Evolutionary conservation across 1,140 invertebrate genomes (phyloP), one percentile per base, ranked within the genome.

Genomic region (Papilio machaon): DNA sequence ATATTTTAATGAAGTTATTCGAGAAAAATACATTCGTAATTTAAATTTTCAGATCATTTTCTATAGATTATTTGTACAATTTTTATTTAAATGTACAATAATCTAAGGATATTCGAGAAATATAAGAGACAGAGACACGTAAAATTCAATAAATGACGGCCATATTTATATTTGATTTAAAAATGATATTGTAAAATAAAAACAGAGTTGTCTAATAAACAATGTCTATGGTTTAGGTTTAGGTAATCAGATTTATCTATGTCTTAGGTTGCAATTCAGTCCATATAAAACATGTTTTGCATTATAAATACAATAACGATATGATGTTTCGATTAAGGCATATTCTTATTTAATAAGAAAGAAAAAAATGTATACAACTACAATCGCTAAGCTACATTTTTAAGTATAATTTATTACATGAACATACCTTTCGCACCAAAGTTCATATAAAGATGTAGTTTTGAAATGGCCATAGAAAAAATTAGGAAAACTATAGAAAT

Each of bases 341-440:
- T 93, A 93, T 90, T 94, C 93, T 94, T 94, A 94, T 94, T 93
- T 87, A 17, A 94, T 94, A 94, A 94, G 93, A 94, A 91, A 89
- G 86, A 86, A 82, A 35, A 13, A 38, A 80, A 83, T 81, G 73
- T 15, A 80, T 80, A 82, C 23, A 30, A 30, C 82, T 67, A 80
- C 82, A 85, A 84, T 84, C 81, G 81, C 85, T 88, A 88, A 85
- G 88, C 87, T 88, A 89, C 77, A 60, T 52, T 79, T 81, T 75
- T 75, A 38, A 30, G 23, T 30, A 30, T 30, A 81, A 80, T 82
- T 79, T 73, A 83, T 75, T 80, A 35, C 81, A 43, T 80, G 80
- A 81, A 82, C 84, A 87, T 86, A 84, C 81, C 87, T 86, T 80
- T 86, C 85, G 87, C 87, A 88, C 87, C 87, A 87, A 87, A 81